A percentile compares a stretch with the other conserved stretches of the same genome.
phyloP scores from a whole-genome alignment of 1,140 invertebrate genomes.

The Apis dorsata region DNA sequence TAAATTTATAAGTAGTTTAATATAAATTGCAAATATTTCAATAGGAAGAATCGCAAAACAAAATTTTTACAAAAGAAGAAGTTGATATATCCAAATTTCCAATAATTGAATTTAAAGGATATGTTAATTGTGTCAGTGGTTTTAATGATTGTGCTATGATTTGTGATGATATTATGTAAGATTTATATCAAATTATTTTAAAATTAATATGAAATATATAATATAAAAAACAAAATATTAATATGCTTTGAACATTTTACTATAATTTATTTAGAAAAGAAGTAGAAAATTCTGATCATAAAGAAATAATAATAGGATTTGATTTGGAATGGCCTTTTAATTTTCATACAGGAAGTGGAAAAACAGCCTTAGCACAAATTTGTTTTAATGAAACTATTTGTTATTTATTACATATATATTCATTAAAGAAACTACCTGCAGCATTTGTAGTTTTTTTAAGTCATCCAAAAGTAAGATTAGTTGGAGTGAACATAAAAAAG shows the following conservation, averaged over 20 bases:
- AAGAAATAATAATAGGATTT: constrained; percentile 81
- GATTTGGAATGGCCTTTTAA: constrained; percentile 85
- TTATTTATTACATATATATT: constrained; percentile 82
- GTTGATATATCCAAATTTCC: constrained; percentile 62
- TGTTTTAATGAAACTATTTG: constrained; percentile 79
- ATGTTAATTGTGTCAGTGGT: constrained; percentile 79
- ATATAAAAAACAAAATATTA: neutral
- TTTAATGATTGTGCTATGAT: constrained; percentile 79
- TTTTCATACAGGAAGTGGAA: constrained; percentile 82
- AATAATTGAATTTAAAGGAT: constrained; percentile 78
- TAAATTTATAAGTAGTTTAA: neutral
- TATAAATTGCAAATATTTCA: constrained; percentile 27
- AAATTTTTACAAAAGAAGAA: constrained; percentile 18
- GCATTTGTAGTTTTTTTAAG: constrained; percentile 80
- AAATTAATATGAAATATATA: neutral
- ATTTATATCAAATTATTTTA: neutral
- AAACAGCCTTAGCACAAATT: constrained; percentile 83
- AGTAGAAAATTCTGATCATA: constrained; percentile 74
- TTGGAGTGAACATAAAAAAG: constrained; percentile 85
- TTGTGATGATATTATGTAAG: constrained; percentile 81
- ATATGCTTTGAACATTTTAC: constrained; percentile 8
- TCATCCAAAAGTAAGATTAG: constrained; percentile 82
- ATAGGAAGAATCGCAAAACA: constrained; percentile 40
- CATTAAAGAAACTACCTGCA: constrained; percentile 81
- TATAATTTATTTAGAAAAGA: constrained; percentile 73